phyloP scores from a whole-genome alignment of 2,113 vertebrate genomes.

The Triplophysa rosa region DNA sequence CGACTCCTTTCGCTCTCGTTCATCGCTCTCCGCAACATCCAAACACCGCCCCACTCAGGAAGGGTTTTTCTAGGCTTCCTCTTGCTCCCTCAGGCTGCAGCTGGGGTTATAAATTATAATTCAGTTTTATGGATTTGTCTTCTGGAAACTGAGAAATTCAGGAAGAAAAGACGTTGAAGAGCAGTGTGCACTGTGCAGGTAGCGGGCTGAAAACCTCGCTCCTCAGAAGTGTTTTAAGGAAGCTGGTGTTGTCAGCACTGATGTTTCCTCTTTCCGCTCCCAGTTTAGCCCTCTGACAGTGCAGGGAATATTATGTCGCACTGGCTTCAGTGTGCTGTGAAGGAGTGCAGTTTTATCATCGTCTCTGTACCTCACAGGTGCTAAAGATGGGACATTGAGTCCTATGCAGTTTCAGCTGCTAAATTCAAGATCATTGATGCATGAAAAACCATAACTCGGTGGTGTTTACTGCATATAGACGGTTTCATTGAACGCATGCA shows the following conservation, averaged over 20 bases:
- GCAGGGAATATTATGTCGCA: background rate
- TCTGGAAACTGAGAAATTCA: conserved; percentile 43
- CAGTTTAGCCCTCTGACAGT: conserved; percentile 12
- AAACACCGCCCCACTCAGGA: conserved; percentile 6
- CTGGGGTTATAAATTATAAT: conserved; percentile 50
- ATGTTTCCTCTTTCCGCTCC: background rate
- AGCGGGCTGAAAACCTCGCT: conserved; percentile 15
- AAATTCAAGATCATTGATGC: too few species aligned
- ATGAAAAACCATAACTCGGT: too few species aligned
- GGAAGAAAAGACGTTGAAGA: background rate
- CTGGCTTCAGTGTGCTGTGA: background rate
- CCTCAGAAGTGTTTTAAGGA: conserved; percentile 28
- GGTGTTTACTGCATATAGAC: too few species aligned
- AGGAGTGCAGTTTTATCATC: background rate
- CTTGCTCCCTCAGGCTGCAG: conserved; percentile 21
- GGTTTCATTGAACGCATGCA: too few species aligned
- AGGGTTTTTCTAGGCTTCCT: conserved; percentile 12
- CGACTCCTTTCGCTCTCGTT: background rate
- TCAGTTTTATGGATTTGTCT: conserved; percentile 49
- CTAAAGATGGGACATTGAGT: too few species aligned
- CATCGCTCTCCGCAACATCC: conserved; percentile 17
- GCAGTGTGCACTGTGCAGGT: conserved; percentile 5
- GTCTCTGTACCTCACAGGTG: background rate
- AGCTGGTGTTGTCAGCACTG: conserved; percentile 21
- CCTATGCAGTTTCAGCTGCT: background rate